Conservation (phyloP, 2,888 invertebrate species). For the Cepaea hortensis region DNA sequence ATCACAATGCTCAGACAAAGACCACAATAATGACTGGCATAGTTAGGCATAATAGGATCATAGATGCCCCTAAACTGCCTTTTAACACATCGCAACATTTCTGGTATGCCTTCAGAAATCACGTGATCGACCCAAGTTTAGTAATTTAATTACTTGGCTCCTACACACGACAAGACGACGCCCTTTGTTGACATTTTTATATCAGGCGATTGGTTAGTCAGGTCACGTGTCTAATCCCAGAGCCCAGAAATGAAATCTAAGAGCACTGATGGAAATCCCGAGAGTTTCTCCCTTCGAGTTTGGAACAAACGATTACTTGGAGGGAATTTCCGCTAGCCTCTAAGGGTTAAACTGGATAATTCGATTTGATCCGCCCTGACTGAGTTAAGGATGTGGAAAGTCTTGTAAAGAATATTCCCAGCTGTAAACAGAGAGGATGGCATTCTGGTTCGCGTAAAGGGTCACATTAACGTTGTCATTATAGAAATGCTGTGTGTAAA, state of each 20-base stretch:
- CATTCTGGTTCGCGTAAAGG: no score
- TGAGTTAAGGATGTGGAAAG: not conserved
- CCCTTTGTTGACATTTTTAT: not conserved
- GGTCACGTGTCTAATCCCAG: conserved; percentile 22
- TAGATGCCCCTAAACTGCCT: no score
- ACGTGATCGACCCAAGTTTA: not conserved
- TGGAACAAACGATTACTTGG: conserved; percentile 8
- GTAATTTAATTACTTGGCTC: conserved; percentile 6
- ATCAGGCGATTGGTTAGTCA: conserved; percentile 20
- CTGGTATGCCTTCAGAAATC: not conserved
- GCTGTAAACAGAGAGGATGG: no score
- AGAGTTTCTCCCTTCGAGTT: not conserved
- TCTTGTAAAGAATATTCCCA: not conserved
- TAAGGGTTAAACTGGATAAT: conserved; percentile 17
- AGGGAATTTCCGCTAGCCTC: not conserved
- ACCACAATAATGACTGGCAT: no score
- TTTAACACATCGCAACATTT: no score
- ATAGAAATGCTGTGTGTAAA: no score
- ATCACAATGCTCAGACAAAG: no score
- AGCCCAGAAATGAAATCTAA: conserved; percentile 18
- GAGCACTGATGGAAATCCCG: not conserved
- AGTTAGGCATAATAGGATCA: no score
- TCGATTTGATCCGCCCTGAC: not conserved
- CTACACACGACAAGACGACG: not conserved
- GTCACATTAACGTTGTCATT: no score